A percentile compares a stretch with the other conserved stretches of the same genome.
These are phyloP conservation scores for Enhydra lutris DNA, from an alignment of 2,113 vertebrate species.

Conservation along the genomic window DNA sequence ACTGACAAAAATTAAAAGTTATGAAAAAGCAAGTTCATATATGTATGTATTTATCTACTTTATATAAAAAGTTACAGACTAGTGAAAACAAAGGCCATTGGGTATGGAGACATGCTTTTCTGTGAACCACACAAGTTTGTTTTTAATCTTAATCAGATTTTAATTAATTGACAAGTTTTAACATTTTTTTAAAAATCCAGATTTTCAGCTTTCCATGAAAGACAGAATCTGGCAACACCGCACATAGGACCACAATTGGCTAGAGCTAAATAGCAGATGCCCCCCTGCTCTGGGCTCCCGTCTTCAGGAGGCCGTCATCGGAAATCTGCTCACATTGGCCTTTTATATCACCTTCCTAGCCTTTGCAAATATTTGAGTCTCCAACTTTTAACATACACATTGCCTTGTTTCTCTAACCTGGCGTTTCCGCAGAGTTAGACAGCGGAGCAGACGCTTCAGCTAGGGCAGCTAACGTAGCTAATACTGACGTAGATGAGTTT, in stretches of 20 bases:
- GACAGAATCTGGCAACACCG: not conserved
- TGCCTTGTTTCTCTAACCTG: slow-evolving; percentile 82
- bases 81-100: not conserved
- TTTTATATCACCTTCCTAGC: not conserved
- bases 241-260: too few species aligned
- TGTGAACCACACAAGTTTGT: not conserved
- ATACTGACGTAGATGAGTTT: slow-evolving; percentile 90
- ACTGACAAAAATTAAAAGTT: not conserved
- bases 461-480: slow-evolving; percentile 90
- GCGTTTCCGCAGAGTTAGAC: slow-evolving; percentile 89
- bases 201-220: not conserved
- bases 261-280: not conserved
- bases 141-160: slow-evolving; percentile 8
- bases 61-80: slow-evolving; percentile 8
- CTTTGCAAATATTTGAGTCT: not conserved
- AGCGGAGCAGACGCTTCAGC: slow-evolving; percentile 91
- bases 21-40: not conserved
- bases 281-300: too few species aligned
- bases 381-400: not conserved
- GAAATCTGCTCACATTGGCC: not conserved
- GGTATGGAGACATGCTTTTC: not conserved
- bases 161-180: not conserved
- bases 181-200: not conserved
- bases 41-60: not conserved
- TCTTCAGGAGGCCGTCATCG: not conserved